phyloP scores from a whole-genome alignment of 2,113 vertebrate species.

The Pristiophorus japonicus region DNA sequence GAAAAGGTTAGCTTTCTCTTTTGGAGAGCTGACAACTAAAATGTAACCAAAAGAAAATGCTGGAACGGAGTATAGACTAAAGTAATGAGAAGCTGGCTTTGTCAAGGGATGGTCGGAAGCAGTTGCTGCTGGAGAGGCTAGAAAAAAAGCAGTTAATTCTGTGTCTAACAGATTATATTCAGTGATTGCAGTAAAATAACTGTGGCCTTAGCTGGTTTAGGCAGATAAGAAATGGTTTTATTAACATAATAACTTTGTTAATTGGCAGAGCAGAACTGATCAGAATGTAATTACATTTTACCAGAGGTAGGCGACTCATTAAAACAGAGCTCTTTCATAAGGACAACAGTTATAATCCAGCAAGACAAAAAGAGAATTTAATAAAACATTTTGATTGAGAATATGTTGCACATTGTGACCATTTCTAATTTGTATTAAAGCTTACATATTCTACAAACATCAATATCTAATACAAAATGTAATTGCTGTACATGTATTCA shows the following conservation, averaged over 20 bases:
- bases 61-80: not conserved
- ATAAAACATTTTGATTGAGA: slow-evolving; percentile 12
- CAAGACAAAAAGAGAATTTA: slow-evolving; percentile 18
- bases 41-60: not conserved
- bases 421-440: not conserved
- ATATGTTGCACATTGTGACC: not conserved
- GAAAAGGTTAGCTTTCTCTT: not conserved
- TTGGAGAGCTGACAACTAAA: not conserved
- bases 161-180: not conserved
- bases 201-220: not conserved
- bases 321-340: not conserved
- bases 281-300: slow-evolving; percentile 21
- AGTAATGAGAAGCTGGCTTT: not conserved
- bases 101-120: not conserved
- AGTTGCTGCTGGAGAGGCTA: not conserved
- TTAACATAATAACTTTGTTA: slow-evolving; percentile 27
- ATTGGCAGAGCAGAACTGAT: slow-evolving; percentile 16
- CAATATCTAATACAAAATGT: not conserved
- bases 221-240: slow-evolving; percentile 24
- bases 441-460: not conserved
- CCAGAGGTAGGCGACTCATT: not conserved
- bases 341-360: slow-evolving; percentile 10
- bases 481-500: not conserved
- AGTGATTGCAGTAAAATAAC: slow-evolving; percentile 6
- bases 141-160: not conserved